phyloP scores from a whole-genome alignment of 2,888 invertebrate species.

The Desoria tigrina region DNA sequence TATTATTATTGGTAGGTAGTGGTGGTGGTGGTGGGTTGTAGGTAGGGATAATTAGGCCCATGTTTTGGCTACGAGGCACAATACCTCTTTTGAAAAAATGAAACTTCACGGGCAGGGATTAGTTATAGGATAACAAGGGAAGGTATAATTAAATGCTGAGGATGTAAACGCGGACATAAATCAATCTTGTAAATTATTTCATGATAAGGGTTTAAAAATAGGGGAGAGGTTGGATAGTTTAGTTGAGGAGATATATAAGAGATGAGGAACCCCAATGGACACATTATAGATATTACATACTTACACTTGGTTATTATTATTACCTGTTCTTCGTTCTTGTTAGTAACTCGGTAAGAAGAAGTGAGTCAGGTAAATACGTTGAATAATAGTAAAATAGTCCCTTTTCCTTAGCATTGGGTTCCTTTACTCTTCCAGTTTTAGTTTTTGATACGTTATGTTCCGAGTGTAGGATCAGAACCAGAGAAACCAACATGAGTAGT shows the following conservation, averaged over 20 bases:
- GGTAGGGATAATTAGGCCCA: slow-evolving; percentile 14
- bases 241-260: background rate
- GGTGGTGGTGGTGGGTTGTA: too few relatives aligned
- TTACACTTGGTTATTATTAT: slow-evolving; percentile 11
- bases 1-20: too few relatives aligned
- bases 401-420: too few relatives aligned
- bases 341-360: too few relatives aligned
- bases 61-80: slow-evolving; percentile 12
- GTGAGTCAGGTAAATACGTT: too few relatives aligned
- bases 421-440: too few relatives aligned
- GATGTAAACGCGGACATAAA: slow-evolving; percentile 52
- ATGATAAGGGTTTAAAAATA: slow-evolving; percentile 52
- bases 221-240: slow-evolving; percentile 31
- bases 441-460: too few relatives aligned
- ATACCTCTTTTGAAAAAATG: background rate
- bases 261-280: background rate
- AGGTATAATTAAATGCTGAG: slow-evolving; percentile 50
- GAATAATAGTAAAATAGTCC: too few relatives aligned
- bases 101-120: background rate
- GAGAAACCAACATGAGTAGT: too few relatives aligned
- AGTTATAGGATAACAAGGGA: slow-evolving; percentile 4
- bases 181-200: slow-evolving; percentile 53
- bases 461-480: too few relatives aligned
- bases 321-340: background rate
- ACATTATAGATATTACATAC: slow-evolving; percentile 13